Percentiles rank a stretch among this genome's conserved stretches.
phyloP scores from a whole-genome alignment of 92 coral and sea anemone species.

The Palythoa grandiflora region DNA sequence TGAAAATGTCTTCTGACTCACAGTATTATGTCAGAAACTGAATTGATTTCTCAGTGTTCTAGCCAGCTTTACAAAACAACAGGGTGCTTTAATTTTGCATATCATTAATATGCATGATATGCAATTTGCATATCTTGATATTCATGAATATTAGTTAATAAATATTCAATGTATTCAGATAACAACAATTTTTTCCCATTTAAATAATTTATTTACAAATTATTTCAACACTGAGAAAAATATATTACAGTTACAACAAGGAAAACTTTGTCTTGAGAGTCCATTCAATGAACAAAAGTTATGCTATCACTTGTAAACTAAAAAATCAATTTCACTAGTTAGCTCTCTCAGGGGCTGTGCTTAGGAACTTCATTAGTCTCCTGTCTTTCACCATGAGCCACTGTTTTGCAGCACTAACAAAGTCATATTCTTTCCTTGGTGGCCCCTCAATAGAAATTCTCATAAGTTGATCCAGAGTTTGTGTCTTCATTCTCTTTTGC shows the following conservation, averaged over 20 bases:
- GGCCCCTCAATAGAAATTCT: neutral
- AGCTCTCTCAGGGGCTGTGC: constrained; percentile 27
- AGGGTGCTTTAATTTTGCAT: too few relatives aligned
- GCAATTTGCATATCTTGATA: too few relatives aligned
- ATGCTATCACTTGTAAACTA: neutral
- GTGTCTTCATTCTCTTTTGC: neutral
- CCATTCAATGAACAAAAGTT: constrained; percentile 8
- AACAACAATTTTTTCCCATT: too few relatives aligned
- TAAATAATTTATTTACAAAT: too few relatives aligned
- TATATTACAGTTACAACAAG: constrained; percentile 13
- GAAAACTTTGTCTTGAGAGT: constrained; percentile 10
- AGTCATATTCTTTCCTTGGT: neutral
- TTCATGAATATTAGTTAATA: too few relatives aligned
- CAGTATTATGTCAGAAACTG: too few relatives aligned
- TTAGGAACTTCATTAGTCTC: neutral
- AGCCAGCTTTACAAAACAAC: too few relatives aligned
- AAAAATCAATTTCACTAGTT: constrained; percentile 27
- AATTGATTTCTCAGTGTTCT: too few relatives aligned
- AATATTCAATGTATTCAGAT: too few relatives aligned
- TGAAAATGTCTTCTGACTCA: too few relatives aligned
- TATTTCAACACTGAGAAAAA: neutral
- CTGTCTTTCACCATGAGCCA: constrained; percentile 9
- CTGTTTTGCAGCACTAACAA: neutral
- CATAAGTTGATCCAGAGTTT: too few relatives aligned
- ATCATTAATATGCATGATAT: too few relatives aligned